Evolutionary conservation across 1,140 invertebrate species (phyloP), one percentile per base, ranked within the genome.

Genomic region (Drosophila bifasciata): DNA sequence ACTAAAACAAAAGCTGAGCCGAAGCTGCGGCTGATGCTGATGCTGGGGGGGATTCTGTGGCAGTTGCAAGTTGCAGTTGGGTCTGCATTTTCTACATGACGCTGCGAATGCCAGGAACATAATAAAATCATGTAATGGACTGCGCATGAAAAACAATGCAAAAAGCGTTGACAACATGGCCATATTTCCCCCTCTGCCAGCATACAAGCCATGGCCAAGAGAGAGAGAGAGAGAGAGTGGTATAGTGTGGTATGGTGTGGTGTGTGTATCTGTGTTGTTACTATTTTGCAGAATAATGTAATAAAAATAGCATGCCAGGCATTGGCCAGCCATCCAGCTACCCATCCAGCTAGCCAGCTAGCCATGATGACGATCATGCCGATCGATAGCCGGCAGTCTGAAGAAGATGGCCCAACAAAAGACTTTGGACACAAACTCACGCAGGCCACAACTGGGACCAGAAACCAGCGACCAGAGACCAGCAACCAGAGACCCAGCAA

Each of bases 111-210:
- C 81, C 77, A 81, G 81, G 78, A 88, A 86, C 81, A 86, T 86
- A 86, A 86, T 86, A 86, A 86, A 86, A 86, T 86, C 81, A 86
- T 86, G 81, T 86, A 86, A 86, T 86, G 81, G 81, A 86, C 81
- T 86, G 81, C 81, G 81, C 81, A 77, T 86, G 81, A 86, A 85
- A 81, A 88, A 86, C 81, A 86, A 86, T 88, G 83, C 78, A 86
- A 86, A 68, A 81, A 83, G 74, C 81, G 83, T 86, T 88, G 81
- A 88, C 81, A 86, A 88, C 74, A 70, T 59, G 72, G 53, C 56
- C 51, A 75, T 57, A 71, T 66, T 57, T 57, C 36, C 51, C 36
- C 67, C 28, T 9, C 9, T 15, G 17, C 32, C 6, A 19, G n/a
- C n/a, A n/a, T n/a, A 6, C 51, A 36, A 11, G 8, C 28, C 28